A percentile compares a stretch with the other conserved stretches of the same genome.
phyloP scores from a whole-genome alignment of 2,113 vertebrate genomes.

The Gymnobelideus leadbeateri region DNA sequence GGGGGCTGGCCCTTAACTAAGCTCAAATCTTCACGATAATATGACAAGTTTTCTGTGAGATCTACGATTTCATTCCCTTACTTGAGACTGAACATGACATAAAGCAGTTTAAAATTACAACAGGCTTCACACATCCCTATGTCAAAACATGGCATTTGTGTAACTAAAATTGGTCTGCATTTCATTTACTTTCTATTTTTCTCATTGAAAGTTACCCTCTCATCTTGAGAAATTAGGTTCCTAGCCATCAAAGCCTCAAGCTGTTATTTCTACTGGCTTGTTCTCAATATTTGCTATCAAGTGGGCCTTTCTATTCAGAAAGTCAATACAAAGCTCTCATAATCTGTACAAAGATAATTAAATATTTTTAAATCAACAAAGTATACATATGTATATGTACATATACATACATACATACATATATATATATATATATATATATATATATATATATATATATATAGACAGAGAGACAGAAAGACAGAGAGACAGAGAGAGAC shows the following conservation, averaged over 20 bases:
- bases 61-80: background rate
- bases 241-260: background rate
- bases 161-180: rapidly evolving
- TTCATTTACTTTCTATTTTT: background rate
- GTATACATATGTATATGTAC: background rate
- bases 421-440: too few relatives aligned
- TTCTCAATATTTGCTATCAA: background rate
- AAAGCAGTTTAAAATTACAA: background rate
- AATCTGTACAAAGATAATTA: background rate
- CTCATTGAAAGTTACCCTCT: background rate
- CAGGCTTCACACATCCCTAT: background rate
- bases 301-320: slow-evolving; percentile 19
- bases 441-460: too few relatives aligned
- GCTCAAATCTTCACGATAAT: background rate
- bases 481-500: too few relatives aligned
- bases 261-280: rapidly evolving
- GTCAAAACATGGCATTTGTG: background rate
- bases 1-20: rapidly evolving
- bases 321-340: background rate
- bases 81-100: background rate
- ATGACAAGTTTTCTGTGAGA: background rate
- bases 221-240: background rate
- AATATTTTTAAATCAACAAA: background rate
- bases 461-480: too few relatives aligned
- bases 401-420: too few relatives aligned